Base-by-base conservation (phyloP, 2,797 vertebrate genomes). In the Telmatherina bonti region DNA sequence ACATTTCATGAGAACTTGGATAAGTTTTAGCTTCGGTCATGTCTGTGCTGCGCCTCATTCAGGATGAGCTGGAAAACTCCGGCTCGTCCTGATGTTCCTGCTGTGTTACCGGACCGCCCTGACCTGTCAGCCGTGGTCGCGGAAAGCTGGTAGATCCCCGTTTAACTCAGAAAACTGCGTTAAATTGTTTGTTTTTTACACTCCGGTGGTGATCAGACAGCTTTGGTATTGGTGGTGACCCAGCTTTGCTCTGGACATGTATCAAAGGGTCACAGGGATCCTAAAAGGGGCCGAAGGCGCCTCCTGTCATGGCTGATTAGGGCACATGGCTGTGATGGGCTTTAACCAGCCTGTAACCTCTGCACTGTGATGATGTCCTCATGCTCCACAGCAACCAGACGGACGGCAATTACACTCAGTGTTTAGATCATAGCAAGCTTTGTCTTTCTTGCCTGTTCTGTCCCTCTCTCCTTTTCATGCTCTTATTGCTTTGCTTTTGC, bases 391-490 rank as follows among this genome's bases (percentile, higher is more conserved):
- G 92, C 90, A 91, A 86, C 87, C 85, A 60, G 70, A 62, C 35
- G 52, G 89, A 93, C 75, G 77, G 87, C 89, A 93, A 94, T 95
- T 92, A 94, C 85, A 70, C 80, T 45, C 92, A 74, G 91, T 93
- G 93, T 96, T 96, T 94, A 95, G 94, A 95, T 95, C 94, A 95
- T 95, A 93, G 94, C 93, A 74, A 61, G 47, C 67, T 85, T 79
- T 82, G 84, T 78, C 67, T 67, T 51, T 35, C 53, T 35, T 55
- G 49, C 70, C 67, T 29, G 5, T 67, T 69, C 4, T 63, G 47
- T 69, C 74, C 10, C 47, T 51, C 43, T 45, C 43, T 18, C 45
- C 9, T 51, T 11, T 51, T n/a, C 3, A 10, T 45, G 60, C 60
- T 27, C 36, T 10, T n/a, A 54, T 30, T 67, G 66, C 67, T 36